Evolutionary conservation across 2,797 vertebrate genomes (phyloP).

Genomic region (Hoplostethus mediterraneus): DNA sequence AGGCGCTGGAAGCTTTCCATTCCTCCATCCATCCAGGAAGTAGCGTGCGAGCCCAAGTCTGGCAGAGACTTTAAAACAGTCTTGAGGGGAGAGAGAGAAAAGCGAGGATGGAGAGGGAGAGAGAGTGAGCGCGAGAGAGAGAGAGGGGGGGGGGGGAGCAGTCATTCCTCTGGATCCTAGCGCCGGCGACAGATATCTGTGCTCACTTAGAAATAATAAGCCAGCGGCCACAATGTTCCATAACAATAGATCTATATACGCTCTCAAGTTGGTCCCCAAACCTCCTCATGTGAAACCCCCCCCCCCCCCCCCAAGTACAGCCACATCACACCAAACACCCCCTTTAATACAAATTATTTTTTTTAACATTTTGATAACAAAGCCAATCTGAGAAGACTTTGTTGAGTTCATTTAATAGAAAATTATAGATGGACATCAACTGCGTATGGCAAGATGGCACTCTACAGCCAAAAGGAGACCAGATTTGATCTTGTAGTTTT

Average conservation of each 20-base stretch:
- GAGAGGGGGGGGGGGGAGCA: conserved; percentile 8
- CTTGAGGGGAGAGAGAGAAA: conserved; percentile 59
- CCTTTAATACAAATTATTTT: too few species aligned
- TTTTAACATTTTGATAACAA: too few species aligned
- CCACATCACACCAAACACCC: not conserved
- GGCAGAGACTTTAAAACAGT: conserved; percentile 94
- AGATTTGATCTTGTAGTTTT: too few species aligned
- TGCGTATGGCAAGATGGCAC: too few species aligned
- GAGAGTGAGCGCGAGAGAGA: not conserved
- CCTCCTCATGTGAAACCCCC: too few species aligned
- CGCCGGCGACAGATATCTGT: conserved; percentile 64
- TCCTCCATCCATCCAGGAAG: conserved; percentile 92
- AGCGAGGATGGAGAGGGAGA: conserved; percentile 8
- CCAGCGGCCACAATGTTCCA: not conserved
- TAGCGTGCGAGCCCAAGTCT: conserved; percentile 90
- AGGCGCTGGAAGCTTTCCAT: conserved; percentile 88
- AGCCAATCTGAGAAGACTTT: too few species aligned
- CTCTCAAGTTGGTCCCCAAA: too few species aligned
- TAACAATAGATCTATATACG: not conserved
- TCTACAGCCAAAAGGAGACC: too few species aligned
- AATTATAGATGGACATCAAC: too few species aligned
- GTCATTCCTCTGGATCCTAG: conserved; percentile 87
- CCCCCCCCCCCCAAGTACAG: not conserved
- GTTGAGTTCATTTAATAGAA: too few species aligned
- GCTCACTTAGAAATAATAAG: not conserved